phyloP scores from a whole-genome alignment of 2,888 invertebrate genomes.

The Drosophila mercatorum region DNA sequence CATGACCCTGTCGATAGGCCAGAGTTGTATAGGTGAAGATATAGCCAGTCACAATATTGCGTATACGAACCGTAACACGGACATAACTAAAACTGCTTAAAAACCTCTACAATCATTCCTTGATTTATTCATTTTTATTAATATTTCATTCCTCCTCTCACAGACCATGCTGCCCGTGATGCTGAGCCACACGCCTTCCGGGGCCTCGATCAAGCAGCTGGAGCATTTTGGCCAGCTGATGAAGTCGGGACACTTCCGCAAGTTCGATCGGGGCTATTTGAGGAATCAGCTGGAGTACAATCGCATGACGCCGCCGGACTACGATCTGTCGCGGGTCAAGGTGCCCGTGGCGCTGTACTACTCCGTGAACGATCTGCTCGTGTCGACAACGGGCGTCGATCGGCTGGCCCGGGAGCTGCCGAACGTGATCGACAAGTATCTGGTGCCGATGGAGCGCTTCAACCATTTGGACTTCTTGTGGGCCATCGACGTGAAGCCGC shows the following conservation, averaged over 20 bases:
- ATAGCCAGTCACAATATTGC: too few relatives aligned
- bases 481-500: slow-evolving; percentile 85
- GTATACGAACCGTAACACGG: too few relatives aligned
- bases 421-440: slow-evolving; percentile 86
- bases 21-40: background rate
- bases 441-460: slow-evolving; percentile 86
- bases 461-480: slow-evolving; percentile 87
- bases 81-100: too few relatives aligned
- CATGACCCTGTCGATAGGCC: slow-evolving; percentile 14
- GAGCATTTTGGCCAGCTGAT: slow-evolving; percentile 85
- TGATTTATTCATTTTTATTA: background rate
- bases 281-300: slow-evolving; percentile 86
- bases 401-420: slow-evolving; percentile 85
- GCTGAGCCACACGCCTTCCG: slow-evolving; percentile 85
- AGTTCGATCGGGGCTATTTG: slow-evolving; percentile 84
- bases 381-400: slow-evolving; percentile 86
- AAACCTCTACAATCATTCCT: background rate
- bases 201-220: slow-evolving; percentile 84
- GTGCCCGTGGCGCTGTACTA: slow-evolving; percentile 87
- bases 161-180: slow-evolving; percentile 85
- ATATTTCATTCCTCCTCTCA: background rate
- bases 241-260: slow-evolving; percentile 84
- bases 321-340: slow-evolving; percentile 86
- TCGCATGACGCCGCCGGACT: slow-evolving; percentile 85
- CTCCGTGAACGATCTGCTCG: slow-evolving; percentile 88